Conservation (phyloP, 2,113 vertebrate genomes). For the Setophaga kirtlandii region DNA sequence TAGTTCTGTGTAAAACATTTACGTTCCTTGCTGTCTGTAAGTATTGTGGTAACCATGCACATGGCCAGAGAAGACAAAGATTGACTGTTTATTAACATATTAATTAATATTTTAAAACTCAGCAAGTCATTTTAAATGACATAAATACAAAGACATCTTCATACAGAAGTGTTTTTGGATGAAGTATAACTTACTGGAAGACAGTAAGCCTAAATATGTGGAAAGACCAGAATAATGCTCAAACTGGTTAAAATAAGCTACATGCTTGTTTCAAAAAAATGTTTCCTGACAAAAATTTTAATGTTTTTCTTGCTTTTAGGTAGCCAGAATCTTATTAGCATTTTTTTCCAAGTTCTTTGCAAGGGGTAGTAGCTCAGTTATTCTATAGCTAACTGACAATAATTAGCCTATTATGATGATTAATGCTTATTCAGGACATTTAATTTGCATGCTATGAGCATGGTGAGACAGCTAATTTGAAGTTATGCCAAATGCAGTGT, state of each 20-base stretch:
- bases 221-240: constrained; percentile 49
- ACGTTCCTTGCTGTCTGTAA: background rate
- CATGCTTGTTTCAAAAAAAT: background rate
- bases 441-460: constrained; percentile 63
- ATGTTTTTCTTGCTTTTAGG: background rate
- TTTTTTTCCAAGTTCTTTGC: constrained; percentile 3
- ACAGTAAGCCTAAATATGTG: constrained; percentile 30
- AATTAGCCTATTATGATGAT: constrained; percentile 68
- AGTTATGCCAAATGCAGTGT: constrained; percentile 62
- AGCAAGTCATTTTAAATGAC: constrained; percentile 56
- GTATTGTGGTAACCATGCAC: background rate
- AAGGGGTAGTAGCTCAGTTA: constrained; percentile 26
- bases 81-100: constrained; percentile 59
- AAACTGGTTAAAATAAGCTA: constrained; percentile 13
- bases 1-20: background rate
- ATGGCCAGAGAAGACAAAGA: background rate
- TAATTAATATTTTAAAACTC: constrained; percentile 72
- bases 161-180: constrained; percentile 39
- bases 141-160: background rate
- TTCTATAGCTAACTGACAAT: constrained; percentile 58
- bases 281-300: background rate
- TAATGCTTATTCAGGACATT: constrained; percentile 65
- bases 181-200: constrained; percentile 46
- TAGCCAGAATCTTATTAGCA: background rate
- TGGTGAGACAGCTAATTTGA: constrained; percentile 58